Evolutionary conservation across 2,113 vertebrate genomes (phyloP), one percentile per base, ranked within the genome.

Genomic region (Macquaria ambigua): DNA sequence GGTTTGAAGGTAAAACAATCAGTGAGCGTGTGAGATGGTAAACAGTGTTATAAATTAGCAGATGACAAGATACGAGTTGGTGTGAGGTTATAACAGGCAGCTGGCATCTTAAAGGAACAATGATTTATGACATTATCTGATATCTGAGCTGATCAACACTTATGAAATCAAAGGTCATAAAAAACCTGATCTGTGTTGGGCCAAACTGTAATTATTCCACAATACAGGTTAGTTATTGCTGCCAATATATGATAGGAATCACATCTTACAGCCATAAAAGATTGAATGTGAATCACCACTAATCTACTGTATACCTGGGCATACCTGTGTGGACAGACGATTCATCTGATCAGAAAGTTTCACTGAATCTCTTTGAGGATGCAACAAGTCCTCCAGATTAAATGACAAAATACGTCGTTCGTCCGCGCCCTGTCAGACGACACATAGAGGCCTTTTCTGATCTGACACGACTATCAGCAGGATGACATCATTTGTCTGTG

Each of bases 81-180:
- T 48, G 39, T 67, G 58, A 53, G 46, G 76, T 81, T 71, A 74
- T 16, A 7, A 4, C 3, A 11, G 20, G 5, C 74, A 23, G 67
- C 21, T 34, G 41, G 8, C 9, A 23, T 46, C 46, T 66, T 56
- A 74, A 63, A 52, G 2, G 59, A 52, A 56, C 37, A 70, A 18
- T 59, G 50, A 88, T 88, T 88, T 79, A 86, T 88, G n/a, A 73
- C n/a, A 34, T 15, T 15, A 14, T 18, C 0, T 81, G n/a, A 58
- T 66, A 66, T 66, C 34, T 53, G 74, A 84, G 48, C 66, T 80
- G 21, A 77, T 58, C 61, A 58, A 34, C 21, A 39, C 21, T 31
- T 8, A 25, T 23, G 4, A 52, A 75, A 72, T 73, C 28, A 84
- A 74, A 75, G 48, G 7, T 53, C 16, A 69, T 59, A n/a, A 56